Conservation (phyloP, 2,113 vertebrate genomes). For the Urocolius indicus region DNA sequence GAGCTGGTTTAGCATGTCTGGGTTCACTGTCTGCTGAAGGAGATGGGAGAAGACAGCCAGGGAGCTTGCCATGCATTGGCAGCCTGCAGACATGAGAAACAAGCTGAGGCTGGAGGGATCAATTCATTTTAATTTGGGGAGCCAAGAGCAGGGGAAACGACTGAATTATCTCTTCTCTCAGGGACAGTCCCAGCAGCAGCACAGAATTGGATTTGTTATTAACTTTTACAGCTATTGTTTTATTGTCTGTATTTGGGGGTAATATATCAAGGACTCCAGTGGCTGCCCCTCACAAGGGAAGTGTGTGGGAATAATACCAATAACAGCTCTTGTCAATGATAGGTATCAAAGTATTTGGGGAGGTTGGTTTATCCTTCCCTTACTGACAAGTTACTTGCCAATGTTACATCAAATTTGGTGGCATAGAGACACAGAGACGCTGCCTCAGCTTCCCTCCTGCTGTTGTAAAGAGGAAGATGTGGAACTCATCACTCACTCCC, state of each 20-base stretch:
- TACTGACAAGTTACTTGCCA: background rate
- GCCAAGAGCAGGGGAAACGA: background rate
- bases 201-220: background rate
- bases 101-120: background rate
- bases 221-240: background rate
- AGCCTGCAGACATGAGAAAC: background rate
- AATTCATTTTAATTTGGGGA: slow-evolving; percentile 34
- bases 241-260: background rate
- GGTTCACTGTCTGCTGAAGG: too few relatives aligned
- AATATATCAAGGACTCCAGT: background rate
- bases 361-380: background rate
- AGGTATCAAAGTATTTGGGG: background rate
- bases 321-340: background rate
- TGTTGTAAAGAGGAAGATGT: background rate
- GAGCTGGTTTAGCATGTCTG: too few relatives aligned
- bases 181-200: background rate
- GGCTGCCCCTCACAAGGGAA: background rate
- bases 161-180: background rate
- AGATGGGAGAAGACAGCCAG: too few relatives aligned
- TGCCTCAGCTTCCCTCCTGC: background rate
- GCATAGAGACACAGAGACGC: background rate
- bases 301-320: background rate
- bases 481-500: background rate
- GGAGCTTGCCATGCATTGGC: background rate
- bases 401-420: background rate